Percentiles rank a stretch among this genome's conserved stretches.
Conservation (phyloP, 2,797 vertebrate genomes). For the Neoniphon sammara region DNA sequence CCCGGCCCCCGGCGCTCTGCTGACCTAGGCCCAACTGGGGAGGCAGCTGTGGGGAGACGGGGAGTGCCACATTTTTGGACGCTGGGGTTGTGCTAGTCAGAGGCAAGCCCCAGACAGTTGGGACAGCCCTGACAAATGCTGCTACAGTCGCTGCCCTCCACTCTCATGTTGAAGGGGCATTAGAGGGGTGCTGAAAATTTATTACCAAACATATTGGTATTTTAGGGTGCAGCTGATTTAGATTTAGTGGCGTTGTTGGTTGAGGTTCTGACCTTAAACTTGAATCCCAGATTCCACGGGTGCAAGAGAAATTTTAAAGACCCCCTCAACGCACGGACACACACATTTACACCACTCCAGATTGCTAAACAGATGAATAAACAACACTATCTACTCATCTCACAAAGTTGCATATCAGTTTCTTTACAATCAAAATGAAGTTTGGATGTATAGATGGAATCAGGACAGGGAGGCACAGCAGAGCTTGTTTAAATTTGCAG, state of each 20-base stretch:
- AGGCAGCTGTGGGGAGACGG: conserved; percentile 82
- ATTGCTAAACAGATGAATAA: conserved; percentile 8
- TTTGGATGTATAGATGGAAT: conserved; percentile 4
- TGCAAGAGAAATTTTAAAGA: conserved; percentile 23
- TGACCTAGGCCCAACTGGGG: conserved; percentile 80
- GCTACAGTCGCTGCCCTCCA: conserved; percentile 12
- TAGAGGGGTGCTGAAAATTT: conserved; percentile 81
- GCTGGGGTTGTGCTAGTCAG: conserved; percentile 69
- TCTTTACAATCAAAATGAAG: conserved; percentile 1
- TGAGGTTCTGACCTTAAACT: conserved; percentile 59
- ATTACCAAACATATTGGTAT: conserved; percentile 85
- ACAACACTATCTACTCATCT: conserved; percentile 24
- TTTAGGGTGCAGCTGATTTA: conserved; percentile 83
- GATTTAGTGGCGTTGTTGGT: conserved; percentile 73
- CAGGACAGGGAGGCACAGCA: neutral
- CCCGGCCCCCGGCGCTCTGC: conserved; percentile 63
- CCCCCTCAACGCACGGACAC: neutral
- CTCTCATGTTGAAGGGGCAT: conserved; percentile 58
- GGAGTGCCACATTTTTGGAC: conserved; percentile 83
- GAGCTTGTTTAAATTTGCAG: neutral
- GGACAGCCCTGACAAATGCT: conserved; percentile 80
- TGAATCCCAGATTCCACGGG: conserved; percentile 63
- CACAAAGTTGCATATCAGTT: conserved; percentile 1
- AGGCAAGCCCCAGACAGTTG: conserved; percentile 78
- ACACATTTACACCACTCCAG: neutral